Evolutionary conservation across 2,888 invertebrate species (phyloP).

Genomic region (Meloe dianella): DNA sequence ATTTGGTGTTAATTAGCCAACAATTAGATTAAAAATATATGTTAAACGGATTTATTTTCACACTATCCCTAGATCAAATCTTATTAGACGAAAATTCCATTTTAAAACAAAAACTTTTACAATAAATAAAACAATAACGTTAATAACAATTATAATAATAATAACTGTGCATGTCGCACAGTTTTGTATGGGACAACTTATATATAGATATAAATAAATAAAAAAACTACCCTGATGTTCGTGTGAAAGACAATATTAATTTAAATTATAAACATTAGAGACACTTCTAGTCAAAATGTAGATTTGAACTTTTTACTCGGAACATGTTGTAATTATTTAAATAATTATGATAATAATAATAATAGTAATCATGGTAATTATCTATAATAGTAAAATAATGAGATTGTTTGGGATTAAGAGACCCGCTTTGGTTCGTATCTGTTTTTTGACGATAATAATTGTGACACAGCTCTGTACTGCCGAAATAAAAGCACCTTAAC

Average conservation of each 20-base stretch:
- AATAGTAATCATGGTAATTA: not conserved
- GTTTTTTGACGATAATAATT: constrained; percentile 38
- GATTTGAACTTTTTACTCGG: constrained; percentile 38
- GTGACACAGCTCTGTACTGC: constrained; percentile 55
- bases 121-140: constrained; percentile 2
- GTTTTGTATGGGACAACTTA: not conserved
- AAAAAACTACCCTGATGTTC: constrained; percentile 28
- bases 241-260: constrained; percentile 40
- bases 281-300: constrained; percentile 39
- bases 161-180: constrained; percentile 1
- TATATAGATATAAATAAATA: too few species aligned
- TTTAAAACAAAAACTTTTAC: not conserved
- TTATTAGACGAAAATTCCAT: not conserved
- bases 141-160: not conserved
- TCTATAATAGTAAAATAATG: not conserved
- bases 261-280: constrained; percentile 26
- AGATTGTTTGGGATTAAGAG: constrained; percentile 16
- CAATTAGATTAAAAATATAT: not conserved
- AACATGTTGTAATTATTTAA: constrained; percentile 33
- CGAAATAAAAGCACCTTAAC: constrained; percentile 38
- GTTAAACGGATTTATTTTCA: not conserved
- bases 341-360: constrained; percentile 20
- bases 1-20: not conserved
- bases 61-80: not conserved
- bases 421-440: constrained; percentile 39